A percentile compares a stretch with the other conserved stretches of the same genome.
phyloP scores from a whole-genome alignment of 2,113 vertebrate species.

The Microtus richardsoni region DNA sequence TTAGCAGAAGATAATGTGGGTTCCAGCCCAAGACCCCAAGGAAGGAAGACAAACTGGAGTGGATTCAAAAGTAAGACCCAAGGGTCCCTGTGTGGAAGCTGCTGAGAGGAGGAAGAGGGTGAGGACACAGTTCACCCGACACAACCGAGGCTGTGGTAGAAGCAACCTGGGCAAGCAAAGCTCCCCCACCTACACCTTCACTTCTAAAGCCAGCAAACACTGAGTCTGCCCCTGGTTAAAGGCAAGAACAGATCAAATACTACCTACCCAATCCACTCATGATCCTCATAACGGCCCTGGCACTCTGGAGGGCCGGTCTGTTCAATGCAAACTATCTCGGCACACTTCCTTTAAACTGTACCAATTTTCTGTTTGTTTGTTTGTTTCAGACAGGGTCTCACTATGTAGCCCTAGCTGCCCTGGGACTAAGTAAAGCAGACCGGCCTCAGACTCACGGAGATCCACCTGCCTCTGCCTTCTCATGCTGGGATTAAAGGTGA shows the following conservation, averaged over 20 bases:
- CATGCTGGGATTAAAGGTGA: background rate
- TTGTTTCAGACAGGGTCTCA: background rate
- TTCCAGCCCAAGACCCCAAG: background rate
- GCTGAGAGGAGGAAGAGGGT: background rate
- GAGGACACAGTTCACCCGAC: background rate
- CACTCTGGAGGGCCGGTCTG: slow-evolving; percentile 42
- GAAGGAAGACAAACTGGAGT: background rate
- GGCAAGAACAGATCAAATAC: background rate
- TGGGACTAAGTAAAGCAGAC: background rate
- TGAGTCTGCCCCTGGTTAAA: background rate
- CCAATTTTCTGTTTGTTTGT: background rate
- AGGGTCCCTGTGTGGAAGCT: background rate
- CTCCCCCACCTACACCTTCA: background rate
- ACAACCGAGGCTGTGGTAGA: background rate
- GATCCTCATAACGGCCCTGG: slow-evolving; percentile 68
- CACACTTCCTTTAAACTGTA: slow-evolving; percentile 43
- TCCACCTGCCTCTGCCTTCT: background rate
- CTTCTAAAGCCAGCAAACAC: background rate
- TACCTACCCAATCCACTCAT: slow-evolving; percentile 7
- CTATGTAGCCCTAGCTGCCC: background rate
- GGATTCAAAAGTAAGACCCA: background rate
- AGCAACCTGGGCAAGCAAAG: background rate
- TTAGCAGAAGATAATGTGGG: background rate
- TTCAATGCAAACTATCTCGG: background rate
- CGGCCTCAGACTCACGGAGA: background rate